Percentiles rank a stretch among this genome's conserved stretches.
Evolutionary conservation across 2,888 invertebrate species (phyloP).

Genomic region (Philereme transversata): DNA sequence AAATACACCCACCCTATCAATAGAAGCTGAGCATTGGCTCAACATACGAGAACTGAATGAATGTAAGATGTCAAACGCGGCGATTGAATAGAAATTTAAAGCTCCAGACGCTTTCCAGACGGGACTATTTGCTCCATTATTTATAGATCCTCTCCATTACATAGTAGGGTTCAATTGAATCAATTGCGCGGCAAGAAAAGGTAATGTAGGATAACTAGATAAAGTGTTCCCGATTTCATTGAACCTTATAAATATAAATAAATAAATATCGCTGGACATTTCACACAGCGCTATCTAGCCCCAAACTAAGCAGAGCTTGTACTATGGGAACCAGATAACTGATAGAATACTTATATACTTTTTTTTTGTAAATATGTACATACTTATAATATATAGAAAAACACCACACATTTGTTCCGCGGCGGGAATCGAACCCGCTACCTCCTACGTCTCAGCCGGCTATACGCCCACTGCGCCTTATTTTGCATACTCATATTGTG

Average conservation of each 20-base stretch:
- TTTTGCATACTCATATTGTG: neutral
- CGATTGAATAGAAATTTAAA: slow-evolving; percentile 20
- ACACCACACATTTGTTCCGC: too few species aligned
- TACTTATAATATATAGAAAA: too few species aligned
- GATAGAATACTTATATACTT: too few species aligned
- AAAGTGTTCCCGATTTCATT: slow-evolving; percentile 13
- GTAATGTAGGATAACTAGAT: slow-evolving; percentile 23
- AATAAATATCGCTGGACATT: too few species aligned
- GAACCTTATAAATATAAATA: slow-evolving; percentile 3
- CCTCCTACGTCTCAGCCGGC: too few species aligned
- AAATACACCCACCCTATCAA: too few species aligned
- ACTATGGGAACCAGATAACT: too few species aligned
- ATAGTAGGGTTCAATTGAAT: slow-evolving; percentile 22
- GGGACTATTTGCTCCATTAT: slow-evolving; percentile 25
- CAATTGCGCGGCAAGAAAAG: slow-evolving; percentile 24
- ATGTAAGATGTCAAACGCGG: slow-evolving; percentile 7
- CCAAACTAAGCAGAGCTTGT: too few species aligned
- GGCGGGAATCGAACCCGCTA: too few species aligned
- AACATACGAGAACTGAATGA: slow-evolving; percentile 6
- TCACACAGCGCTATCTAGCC: too few species aligned
- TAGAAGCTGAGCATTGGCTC: slow-evolving; percentile 1
- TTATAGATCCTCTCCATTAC: slow-evolving; percentile 4
- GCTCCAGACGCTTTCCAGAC: slow-evolving; percentile 18
- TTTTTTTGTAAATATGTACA: too few species aligned
- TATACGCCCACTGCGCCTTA: too few species aligned